Base-by-base conservation (phyloP, 2,113 vertebrate species). In the Excalfactoria chinensis region DNA sequence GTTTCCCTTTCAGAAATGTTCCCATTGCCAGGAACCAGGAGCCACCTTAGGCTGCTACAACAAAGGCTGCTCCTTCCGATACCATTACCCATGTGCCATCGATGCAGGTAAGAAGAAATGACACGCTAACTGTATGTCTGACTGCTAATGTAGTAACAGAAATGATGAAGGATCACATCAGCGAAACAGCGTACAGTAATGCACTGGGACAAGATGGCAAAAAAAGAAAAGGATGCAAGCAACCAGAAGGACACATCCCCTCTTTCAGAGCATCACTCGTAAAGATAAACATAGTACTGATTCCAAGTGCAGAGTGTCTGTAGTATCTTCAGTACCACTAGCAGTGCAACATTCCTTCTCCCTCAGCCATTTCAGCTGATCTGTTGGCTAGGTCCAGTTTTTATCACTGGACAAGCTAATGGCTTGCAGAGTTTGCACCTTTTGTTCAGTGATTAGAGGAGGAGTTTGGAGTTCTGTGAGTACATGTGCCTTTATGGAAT, bases 31-130 rank as follows among this genome's bases (percentile, higher is more conserved):
- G 98, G 98, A 98, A 97, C 97, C 98, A 0, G 99, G 99, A 83
- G 99, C 99, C 86, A 99, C 99, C 82, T 98, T 99, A 97, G 99
- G 99, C 97, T 99, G 99, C 98, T 99, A 99, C 98, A 99, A 98
- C 97, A 99, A 99, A 98, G 99, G 99, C 97, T 99, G 99, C 97
- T 99, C 98, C 93, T 99, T 99, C 86, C 98, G 98, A 93, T 99
- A 99, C 96, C 99, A 99, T 97, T 99, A 99, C 97, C 98, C 99
- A 51, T 99, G 99, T 97, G 99, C 99, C 96, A 97, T 98, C 43
- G 99, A 99, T 96, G 98, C 99, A 98, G 99, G 99, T 99, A 97
- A 98, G 98, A 79, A 7, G 23, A 48, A 22, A 41, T 22, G 11
- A 15, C 44, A 13, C 22, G 10, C 71, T 69, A 51, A 55, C 51